These are phyloP conservation scores for Origma solitaria DNA, from an alignment of 2,113 vertebrate genomes.

Conservation along the genomic window DNA sequence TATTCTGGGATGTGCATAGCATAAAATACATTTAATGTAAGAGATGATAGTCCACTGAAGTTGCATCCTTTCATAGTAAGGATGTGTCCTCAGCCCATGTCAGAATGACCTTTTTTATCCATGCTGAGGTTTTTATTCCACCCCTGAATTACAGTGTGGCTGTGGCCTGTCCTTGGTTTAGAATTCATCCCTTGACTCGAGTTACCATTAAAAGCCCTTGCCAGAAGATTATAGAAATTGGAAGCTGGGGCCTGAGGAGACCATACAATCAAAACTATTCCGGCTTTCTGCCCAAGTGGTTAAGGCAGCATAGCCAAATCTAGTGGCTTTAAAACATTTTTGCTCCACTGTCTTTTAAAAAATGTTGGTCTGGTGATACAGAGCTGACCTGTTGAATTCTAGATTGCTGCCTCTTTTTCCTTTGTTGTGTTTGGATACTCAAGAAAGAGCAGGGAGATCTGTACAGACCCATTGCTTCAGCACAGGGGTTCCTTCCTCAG, in stretches of 20 bases:
- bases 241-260: not conserved
- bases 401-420: not conserved
- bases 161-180: not conserved
- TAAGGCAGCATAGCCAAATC: not conserved
- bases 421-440: not conserved
- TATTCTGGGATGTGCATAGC: not conserved
- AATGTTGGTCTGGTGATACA: not conserved
- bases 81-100: not conserved
- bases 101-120: not conserved
- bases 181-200: not conserved
- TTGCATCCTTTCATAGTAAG: not conserved
- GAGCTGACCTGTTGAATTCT: not conserved
- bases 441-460: fast-evolving
- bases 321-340: not conserved
- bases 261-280: not conserved
- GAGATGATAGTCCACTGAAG: not conserved
- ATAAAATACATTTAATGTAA: not conserved
- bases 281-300: not conserved
- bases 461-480: not conserved
- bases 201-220: not conserved
- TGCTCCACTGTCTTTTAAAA: not conserved
- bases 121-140: not conserved
- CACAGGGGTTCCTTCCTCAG: not conserved
- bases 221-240: not conserved
- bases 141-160: not conserved